A percentile compares a stretch with the other conserved stretches of the same genome.
phyloP scores from a whole-genome alignment of 2,888 invertebrate species.

The Catocala nupta region DNA sequence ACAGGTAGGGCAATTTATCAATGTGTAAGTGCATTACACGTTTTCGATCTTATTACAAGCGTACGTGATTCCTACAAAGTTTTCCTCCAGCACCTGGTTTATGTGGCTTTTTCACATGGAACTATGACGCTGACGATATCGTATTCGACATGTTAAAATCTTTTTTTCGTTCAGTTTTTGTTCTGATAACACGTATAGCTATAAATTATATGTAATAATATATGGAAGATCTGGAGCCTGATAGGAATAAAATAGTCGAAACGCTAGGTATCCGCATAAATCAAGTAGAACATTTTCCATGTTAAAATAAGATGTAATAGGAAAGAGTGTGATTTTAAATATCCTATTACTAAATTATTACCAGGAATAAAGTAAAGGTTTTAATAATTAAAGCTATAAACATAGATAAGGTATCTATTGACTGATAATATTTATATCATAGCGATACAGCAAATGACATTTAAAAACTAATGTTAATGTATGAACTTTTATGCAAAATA shows the following conservation, averaged over 20 bases:
- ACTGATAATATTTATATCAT: no score
- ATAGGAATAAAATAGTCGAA: not conserved
- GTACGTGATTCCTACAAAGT: constrained; percentile 2
- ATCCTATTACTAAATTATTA: no score
- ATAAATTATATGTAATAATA: not conserved
- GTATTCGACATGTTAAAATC: not conserved
- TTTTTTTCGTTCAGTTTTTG: not conserved
- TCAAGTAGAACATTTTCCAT: no score
- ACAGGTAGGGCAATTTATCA: not conserved
- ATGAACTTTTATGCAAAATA: no score
- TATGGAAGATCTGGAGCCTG: not conserved
- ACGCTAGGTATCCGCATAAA: not conserved
- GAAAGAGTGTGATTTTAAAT: no score
- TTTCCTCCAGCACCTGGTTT: not conserved
- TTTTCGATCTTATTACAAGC: constrained; percentile 1
- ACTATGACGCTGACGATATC: not conserved
- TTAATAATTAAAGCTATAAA: no score
- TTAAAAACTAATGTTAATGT: no score
- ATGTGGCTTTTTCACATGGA: not conserved
- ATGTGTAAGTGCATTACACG: not conserved
- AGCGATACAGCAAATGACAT: no score
- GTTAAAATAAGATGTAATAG: no score
- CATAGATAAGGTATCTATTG: no score
- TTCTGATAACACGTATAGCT: not conserved
- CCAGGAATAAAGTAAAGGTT: no score